phyloP scores from a whole-genome alignment of 2,888 invertebrate genomes.

The Drosophila rubida region DNA sequence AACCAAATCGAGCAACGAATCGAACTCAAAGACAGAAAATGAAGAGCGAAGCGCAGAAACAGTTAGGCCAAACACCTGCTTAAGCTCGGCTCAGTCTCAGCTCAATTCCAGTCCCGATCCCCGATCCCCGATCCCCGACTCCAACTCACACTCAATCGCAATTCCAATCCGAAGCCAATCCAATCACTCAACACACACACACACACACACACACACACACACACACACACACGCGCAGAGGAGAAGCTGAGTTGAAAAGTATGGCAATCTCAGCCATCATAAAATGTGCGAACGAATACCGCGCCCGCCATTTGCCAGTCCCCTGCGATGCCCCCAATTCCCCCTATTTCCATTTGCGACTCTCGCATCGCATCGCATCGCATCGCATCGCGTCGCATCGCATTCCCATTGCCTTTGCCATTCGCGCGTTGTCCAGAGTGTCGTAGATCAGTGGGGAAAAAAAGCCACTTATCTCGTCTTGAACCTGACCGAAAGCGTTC shows the following conservation, averaged over 20 bases:
- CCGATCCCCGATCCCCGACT: not conserved
- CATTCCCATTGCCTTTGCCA: slow-evolving; percentile 25
- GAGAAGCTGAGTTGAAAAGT: slow-evolving; percentile 56
- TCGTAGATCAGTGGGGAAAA: slow-evolving; percentile 67
- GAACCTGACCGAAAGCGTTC: slow-evolving; percentile 50
- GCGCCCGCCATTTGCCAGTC: slow-evolving; percentile 58
- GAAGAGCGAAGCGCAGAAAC: slow-evolving; percentile 5
- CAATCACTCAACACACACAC: slow-evolving; percentile 67
- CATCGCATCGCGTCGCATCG: slow-evolving; percentile 8
- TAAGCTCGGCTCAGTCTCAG: not conserved
- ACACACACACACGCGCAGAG: slow-evolving; percentile 4
- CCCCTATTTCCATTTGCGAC: not conserved
- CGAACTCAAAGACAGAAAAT: not conserved
- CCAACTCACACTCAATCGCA: not conserved
- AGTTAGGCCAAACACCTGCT: slow-evolving; percentile 53
- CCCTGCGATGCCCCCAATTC: slow-evolving; percentile 30
- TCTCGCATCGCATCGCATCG: slow-evolving; percentile 3
- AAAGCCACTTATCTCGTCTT: slow-evolving; percentile 76
- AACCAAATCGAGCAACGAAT: slow-evolving; percentile 20
- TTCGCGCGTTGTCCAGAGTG: slow-evolving; percentile 45
- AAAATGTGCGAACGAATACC: slow-evolving; percentile 74
- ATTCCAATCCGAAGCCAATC: slow-evolving; percentile 53
- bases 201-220: slow-evolving; percentile 24
- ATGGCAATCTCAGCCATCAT: slow-evolving; percentile 76
- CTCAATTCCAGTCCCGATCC: not conserved